These are phyloP conservation scores for Glossosoma conforme DNA, from an alignment of 1,140 invertebrate genomes.

Conservation along the genomic window DNA sequence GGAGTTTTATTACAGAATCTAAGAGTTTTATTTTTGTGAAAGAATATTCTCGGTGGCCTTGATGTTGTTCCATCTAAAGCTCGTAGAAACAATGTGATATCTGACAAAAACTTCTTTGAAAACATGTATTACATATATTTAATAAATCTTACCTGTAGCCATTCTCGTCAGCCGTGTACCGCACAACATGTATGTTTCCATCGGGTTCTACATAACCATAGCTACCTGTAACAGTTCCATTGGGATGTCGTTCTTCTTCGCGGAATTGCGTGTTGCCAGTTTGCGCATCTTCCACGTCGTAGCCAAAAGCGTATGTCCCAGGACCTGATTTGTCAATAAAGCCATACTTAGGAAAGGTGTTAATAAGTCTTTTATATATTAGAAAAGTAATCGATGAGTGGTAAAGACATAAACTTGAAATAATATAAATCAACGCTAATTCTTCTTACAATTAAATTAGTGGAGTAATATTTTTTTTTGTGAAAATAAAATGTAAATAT, in stretches of 20 bases:
- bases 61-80: too few relatives aligned
- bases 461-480: not conserved
- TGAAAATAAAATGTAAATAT: not conserved
- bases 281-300: slow-evolving; percentile 57
- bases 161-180: slow-evolving; percentile 56
- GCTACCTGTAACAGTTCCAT: slow-evolving; percentile 62
- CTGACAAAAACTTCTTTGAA: too few relatives aligned
- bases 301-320: slow-evolving; percentile 64
- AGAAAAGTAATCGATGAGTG: not conserved
- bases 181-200: slow-evolving; percentile 52
- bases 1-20: too few relatives aligned
- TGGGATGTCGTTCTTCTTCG: slow-evolving; percentile 57
- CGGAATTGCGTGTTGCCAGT: slow-evolving; percentile 62
- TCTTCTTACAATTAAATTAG: not conserved
- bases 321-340: slow-evolving; percentile 46
- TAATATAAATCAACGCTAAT: not conserved
- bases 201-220: slow-evolving; percentile 63
- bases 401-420: too few relatives aligned
- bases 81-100: too few relatives aligned
- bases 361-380: not conserved
- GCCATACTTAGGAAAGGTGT: not conserved
- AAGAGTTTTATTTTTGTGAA: too few relatives aligned
- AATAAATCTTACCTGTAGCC: slow-evolving; percentile 55
- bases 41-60: too few relatives aligned
- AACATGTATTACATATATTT: too few relatives aligned